phyloP scores from a whole-genome alignment of 2,888 invertebrate genomes.

The Pediacus dermestoides region DNA sequence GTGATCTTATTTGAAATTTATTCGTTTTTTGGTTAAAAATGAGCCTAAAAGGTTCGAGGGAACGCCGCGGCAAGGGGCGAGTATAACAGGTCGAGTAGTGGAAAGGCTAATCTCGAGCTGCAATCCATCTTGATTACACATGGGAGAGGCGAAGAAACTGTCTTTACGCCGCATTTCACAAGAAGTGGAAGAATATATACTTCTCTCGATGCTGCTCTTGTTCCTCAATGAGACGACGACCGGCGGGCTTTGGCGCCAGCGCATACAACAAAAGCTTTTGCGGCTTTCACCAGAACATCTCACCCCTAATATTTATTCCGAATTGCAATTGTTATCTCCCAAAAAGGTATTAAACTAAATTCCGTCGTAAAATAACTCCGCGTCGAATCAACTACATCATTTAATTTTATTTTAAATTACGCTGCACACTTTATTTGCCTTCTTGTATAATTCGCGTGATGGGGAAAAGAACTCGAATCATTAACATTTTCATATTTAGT shows the following conservation, averaged over 20 bases:
- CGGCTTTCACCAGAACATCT: too few species aligned
- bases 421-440: too few species aligned
- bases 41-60: constrained; percentile 34
- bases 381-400: too few species aligned
- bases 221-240: constrained; percentile 25
- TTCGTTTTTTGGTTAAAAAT: constrained; percentile 40
- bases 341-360: too few species aligned
- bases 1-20: constrained; percentile 43
- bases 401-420: too few species aligned
- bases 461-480: too few species aligned
- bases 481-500: too few species aligned
- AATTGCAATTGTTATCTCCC: too few species aligned
- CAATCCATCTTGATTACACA: constrained; percentile 49
- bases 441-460: too few species aligned
- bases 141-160: constrained; percentile 39
- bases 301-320: too few species aligned
- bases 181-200: constrained; percentile 37
- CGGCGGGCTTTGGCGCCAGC: constrained; percentile 18
- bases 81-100: constrained; percentile 26
- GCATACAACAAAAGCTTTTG: too few species aligned
- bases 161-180: constrained; percentile 41
- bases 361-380: too few species aligned
- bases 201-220: constrained; percentile 24
- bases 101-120: constrained; percentile 45
- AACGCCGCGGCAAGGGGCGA: constrained; percentile 21